Base-by-base conservation (phyloP, 2,797 vertebrate species). In the Falco cherrug region DNA sequence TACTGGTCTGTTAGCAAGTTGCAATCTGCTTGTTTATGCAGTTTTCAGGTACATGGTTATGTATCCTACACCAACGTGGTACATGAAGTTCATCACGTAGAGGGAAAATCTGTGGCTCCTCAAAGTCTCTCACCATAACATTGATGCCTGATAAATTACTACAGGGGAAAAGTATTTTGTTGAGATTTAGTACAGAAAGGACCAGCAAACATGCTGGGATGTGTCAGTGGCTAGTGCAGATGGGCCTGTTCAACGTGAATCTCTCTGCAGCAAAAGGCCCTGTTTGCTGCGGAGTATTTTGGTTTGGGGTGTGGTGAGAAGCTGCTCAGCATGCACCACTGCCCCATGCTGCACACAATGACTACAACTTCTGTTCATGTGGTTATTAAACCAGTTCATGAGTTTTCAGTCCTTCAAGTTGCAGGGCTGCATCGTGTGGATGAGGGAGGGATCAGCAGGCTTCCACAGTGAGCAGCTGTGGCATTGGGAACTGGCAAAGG, bases 41-140 rank as follows among this genome's bases (percentile, higher is more conserved):
- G 35, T 35, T 95, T 75, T 31, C 65, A 45, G 39, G 2, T 29
- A 5, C 0, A 3, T 2, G 18, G 39, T 35, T 9, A 0, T 6
- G 13, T 65, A 12, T 56, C n/a, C 57, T 76, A 45, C 84, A 60
- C 50, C 28, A 53, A 0, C 13, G 0, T 11, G 41, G 26, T n/a
- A 22, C 41, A 2, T 14, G n/a, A 37, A 28, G 17, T 5, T 86
- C 10, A 33, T 64, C 28, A 21, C 1, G 6, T 50, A 28, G 10
- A 61, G 18, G 43, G 41, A 50, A 28, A 73, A 29, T 65, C 54
- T 4, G 0, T 13, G 37, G n/a, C 45, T 63, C 3, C n/a, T 14
- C 12, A 2, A 3, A 45, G 16, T 48, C 19, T 64, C n/a, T 71
- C 45, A 35, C 21, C 1, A 0, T 68, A 16, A 50, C 1, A 1